A percentile compares a stretch with the other conserved stretches of the same genome.
Conservation (phyloP, 2,797 vertebrate genomes). For the Chrosomus eos region DNA sequence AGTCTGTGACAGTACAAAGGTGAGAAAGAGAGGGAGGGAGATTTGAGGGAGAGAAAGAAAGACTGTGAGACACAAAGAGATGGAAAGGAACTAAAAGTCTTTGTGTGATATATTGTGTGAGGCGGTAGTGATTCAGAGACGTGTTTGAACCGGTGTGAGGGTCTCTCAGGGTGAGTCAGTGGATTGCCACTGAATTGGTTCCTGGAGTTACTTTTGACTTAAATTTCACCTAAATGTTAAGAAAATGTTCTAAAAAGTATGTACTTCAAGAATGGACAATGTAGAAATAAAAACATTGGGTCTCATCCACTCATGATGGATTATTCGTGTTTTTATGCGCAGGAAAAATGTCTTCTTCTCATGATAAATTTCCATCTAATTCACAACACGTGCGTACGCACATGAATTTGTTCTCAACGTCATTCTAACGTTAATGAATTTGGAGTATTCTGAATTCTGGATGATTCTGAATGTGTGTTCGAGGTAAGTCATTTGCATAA, state of each 20-base stretch:
- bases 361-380: too few species aligned
- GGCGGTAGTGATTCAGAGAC: not conserved
- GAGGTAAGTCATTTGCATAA: not conserved
- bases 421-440: too few species aligned
- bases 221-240: not conserved
- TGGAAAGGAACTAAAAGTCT: constrained; percentile 6
- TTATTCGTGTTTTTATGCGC: not conserved
- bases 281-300: not conserved
- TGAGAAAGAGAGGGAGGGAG: not conserved
- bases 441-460: too few species aligned
- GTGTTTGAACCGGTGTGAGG: not conserved
- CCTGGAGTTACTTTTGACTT: not conserved
- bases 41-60: not conserved
- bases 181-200: not conserved
- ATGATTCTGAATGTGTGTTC: not conserved
- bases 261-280: not conserved
- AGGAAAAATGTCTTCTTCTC: not conserved
- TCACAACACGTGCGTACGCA: too few species aligned
- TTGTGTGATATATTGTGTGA: constrained; percentile 5
- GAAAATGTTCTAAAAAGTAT: not conserved
- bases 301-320: not conserved
- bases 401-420: too few species aligned
- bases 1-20: not conserved
- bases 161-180: not conserved
- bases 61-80: not conserved